Evolutionary conservation across 37 sponge, comb jelly and placozoan genomes (phyloP), one percentile per base, ranked within the genome.

Genomic region (Halisarca cf. caerulea): DNA sequence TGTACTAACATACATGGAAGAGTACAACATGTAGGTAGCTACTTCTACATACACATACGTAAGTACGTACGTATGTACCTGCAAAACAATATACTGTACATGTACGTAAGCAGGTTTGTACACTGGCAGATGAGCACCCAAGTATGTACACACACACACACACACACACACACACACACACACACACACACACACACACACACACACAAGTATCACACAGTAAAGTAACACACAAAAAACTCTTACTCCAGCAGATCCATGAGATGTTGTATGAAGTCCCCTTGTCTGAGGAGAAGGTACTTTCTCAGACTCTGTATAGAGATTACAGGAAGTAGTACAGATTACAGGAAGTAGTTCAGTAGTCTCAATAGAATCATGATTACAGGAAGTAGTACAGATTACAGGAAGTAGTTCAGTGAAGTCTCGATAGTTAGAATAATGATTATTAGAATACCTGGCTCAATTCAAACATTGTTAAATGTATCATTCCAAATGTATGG

Each of bases 231-330:
- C 68, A 25, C 27, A 25, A 14, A 66, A 8, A 8, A 0, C 23
- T 79, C 85, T 80, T 86, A 92, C 90, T 88, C 87, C 37, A 99
- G 86, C 20, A 95, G 89, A 66, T 99, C 99, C 99, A 99, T 99
- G 21, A 99, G 88, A 54, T 96, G 95, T 32, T 89, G 80, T 23
- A 99, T 93, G 79, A 99, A 96, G 82, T 99, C 99, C 18, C 99
- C 99, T 82, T 99, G 99, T 7, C 99, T 97, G 25, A 99, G 92
- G 58, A 99, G 88, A 33, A 99, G 94, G 59, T 99, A 99, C 42
- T 89, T 86, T 38, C 99, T 66, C 85, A 96, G 23, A 23, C 97
- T 96, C 94, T 96, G 78, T 17, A 66, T 0, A 27, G 33, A 74
- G 36, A 18, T 4, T 41, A 62, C 42, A 59, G 6, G 6, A 27